Base-by-base conservation (phyloP, 2,113 vertebrate species). In the Malurus melanocephalus region DNA sequence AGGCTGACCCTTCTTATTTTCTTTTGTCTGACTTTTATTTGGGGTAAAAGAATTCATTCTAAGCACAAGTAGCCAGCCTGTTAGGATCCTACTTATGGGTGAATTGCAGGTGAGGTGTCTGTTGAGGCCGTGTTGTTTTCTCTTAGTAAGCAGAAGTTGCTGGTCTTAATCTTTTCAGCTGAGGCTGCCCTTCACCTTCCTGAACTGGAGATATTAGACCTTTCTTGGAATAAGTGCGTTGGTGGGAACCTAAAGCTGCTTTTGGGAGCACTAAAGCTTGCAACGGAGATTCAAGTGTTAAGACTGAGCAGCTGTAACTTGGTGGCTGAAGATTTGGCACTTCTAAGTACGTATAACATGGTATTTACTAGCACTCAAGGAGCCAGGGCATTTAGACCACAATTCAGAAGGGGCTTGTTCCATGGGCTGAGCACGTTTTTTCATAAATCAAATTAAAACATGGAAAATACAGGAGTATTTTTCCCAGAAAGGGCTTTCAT, bases 201-300 rank as follows among this genome's bases (percentile, higher is more conserved):
- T 81, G 96, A 96, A 95, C 97, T 99, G 93, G 94, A 94, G 96
- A 95, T 87, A 27, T 75, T 99, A 92, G 96, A 97, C 87, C 95
- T 99, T 65, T 99, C 98, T 81, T 99, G 98, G 98, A 98, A 98
- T 96, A 99, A 99, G 84, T 98, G 97, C 91, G 97, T 99, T 66
- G 98, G 98, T 21, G 98, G 98, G 51, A 98, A 96, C 80, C 89
- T 98, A 87, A 92, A 96, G 51, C 92, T 98, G 90, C 97, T 99
- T 88, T 95, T 98, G 86, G 97, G 97, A 52, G 95, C 94, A 3
- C 73, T 99, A 73, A 97, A 97, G 93, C 95, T 94, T 45, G 95
- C 96, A 12, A 73, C 84, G 12, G 67, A 89, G 77, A 97, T 99
- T 80, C 94, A 91, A 85, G 98, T 97, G 89, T 97, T 98, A 85